Evolutionary conservation across 2,113 vertebrate genomes (phyloP).

Genomic region (Lagopus leucura): DNA sequence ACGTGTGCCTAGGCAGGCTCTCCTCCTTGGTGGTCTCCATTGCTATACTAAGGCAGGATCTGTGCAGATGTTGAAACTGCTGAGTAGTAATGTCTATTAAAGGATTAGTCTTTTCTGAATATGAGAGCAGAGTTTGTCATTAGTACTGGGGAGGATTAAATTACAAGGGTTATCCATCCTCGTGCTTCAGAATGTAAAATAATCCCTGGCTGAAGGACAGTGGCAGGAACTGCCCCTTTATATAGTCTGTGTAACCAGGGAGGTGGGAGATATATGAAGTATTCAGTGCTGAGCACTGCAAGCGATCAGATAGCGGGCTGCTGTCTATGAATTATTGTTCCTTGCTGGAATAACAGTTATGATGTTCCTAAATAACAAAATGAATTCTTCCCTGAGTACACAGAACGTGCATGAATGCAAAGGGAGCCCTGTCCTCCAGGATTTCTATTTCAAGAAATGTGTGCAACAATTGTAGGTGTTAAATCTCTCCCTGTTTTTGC

Average conservation of each 20-base stretch:
- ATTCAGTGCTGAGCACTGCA: neutral
- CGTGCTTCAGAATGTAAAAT: neutral
- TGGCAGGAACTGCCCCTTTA: neutral
- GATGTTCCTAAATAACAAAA: conserved; percentile 1
- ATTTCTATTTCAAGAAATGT: conserved; percentile 13
- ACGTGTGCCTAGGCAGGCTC: neutral
- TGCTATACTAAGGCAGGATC: neutral
- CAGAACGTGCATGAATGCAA: neutral
- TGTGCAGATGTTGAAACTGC: neutral
- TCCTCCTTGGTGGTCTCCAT: neutral
- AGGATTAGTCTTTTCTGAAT: neutral
- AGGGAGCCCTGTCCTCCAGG: neutral
- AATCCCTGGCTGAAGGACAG: neutral
- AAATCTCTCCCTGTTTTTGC: neutral
- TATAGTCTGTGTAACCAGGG: neutral
- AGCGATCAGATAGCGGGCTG: neutral
- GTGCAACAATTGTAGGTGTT: neutral
- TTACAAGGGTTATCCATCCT: neutral
- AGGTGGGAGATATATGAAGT: neutral
- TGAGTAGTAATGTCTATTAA: neutral
- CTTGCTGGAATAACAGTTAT: neutral
- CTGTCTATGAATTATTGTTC: neutral
- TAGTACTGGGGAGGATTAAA: conserved; percentile 8
- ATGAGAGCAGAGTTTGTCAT: neutral
- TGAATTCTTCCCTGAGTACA: neutral